Base-by-base conservation (phyloP, 2,113 vertebrate species). In the Sebastes schlegelii region DNA sequence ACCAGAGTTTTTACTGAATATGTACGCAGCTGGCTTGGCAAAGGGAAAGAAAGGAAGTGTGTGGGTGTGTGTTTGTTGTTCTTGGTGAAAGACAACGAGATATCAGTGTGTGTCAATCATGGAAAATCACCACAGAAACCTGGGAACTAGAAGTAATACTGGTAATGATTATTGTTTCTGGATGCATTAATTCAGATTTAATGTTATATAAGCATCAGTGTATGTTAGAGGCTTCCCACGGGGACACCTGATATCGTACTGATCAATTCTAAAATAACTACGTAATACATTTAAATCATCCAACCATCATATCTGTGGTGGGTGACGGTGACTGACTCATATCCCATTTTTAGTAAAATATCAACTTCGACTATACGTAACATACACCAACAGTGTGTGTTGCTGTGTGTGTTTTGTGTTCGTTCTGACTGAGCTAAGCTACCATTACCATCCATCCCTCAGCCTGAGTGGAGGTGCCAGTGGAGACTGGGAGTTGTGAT, bases 121-220 rank as follows among this genome's bases (percentile, higher is more conserved):
- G 8, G 10, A 88, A 21, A 85, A 77, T 84, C 71, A 42, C 23
- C 54, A 48, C 72, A 42, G 71, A 80, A 78, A 80, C 58, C 40
- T 63, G 10, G 16, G 8, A 48, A 84, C 57, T 23, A 75, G 11
- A 40, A 64, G 49, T 48, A 66, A 63, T 57, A 21, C 45, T 74
- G 86, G 81, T 80, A 69, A 89, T 69, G 54, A 57, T 88, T 57
- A 90, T 82, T 64, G 54, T 45, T 65, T 58, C 13, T 71, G 12
- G 64, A 68, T 79, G 68, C 55, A 78, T 86, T 79, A 77, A 68
- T 75, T 89, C 84, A 86, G 84, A 89, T 88, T 82, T 80, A 92
- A 91, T 88, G 91, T 89, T 89, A 86, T 84, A 81, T 89, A 87
- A 79, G 80, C 87, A 84, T 88, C 69, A 26, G 69, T 51, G 43